Base-by-base conservation (phyloP, 2,113 vertebrate species). In the Corythornis vintsioides region DNA sequence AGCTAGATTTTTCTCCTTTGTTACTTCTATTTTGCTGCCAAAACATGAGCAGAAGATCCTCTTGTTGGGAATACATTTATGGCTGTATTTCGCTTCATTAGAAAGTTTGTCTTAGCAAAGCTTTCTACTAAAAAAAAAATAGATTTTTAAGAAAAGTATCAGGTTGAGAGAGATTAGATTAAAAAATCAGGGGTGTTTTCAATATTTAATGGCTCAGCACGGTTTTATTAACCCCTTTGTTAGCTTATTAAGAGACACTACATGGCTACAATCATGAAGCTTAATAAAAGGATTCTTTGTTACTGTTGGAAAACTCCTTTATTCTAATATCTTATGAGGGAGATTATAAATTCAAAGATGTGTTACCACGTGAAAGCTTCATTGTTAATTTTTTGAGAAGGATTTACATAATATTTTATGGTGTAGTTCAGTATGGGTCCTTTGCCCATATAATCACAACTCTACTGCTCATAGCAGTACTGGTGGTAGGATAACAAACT, bases 381-480 rank as follows among this genome's bases (percentile, higher is more conserved):
- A 19, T 64, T 89, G 25, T 19, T 83, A 18, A 10, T 64, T 61
- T 92, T 61, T 84, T 19, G 35, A 57, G 56, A 78, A 75, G 66
- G 18, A 50, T 69, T 88, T 86, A 2, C 1, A 0, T 75, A 15
- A 65, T 78, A 74, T 82, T 20, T 60, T 61, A 29, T 3, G 7
- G 0, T 79, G n/a, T 60, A 4, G 12, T 64, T 84, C n/a, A 38
- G 0, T 52, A 25, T 60, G 40, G 3, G 6, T 33, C 43, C 9
- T 81, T 48, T 65, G 40, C 16, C 21, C 29, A 5, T 9, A 15
- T 55, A 65, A 74, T 35, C 14, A 3, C 31, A 79, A 15, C 35
- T 42, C 6, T 40, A n/a, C 24, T 59, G 33, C 35, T 72, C 3
- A 3, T 33, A 38, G 40, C 14, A 33, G 20, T 77, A n/a, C 15